These are phyloP conservation scores for Pentalonia nigronervosa DNA, from an alignment of 1,140 invertebrate species.

Conservation along the genomic window DNA sequence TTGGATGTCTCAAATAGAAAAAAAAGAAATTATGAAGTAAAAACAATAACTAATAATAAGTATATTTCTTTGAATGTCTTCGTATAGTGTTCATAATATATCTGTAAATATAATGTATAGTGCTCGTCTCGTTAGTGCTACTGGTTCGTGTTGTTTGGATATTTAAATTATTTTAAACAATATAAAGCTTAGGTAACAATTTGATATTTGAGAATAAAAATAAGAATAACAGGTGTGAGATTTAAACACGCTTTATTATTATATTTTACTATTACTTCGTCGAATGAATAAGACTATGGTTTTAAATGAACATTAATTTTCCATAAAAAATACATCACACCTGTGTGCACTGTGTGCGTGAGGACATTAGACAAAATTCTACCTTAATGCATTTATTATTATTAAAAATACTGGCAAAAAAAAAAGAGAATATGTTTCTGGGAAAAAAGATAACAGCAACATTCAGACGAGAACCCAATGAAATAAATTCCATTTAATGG, in stretches of 20 bases:
- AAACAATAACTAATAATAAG: background rate
- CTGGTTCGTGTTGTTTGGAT: background rate
- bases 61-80: background rate
- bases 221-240: background rate
- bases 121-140: background rate
- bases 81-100: background rate
- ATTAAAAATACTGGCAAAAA: background rate
- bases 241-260: background rate
- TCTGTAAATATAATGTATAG: background rate
- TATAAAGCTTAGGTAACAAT: background rate
- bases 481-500: background rate
- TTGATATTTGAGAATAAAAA: background rate
- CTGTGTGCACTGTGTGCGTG: background rate
- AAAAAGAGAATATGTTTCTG: background rate
- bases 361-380: background rate
- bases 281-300: background rate
- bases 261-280: background rate
- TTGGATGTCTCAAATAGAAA: background rate
- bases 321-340: background rate
- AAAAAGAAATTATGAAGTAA: background rate
- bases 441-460: background rate
- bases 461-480: background rate
- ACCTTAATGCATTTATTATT: background rate
- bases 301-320: background rate
- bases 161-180: conserved; percentile 9